phyloP scores from a whole-genome alignment of 2,888 invertebrate genomes.

The Cryptocheilus praepositus region DNA sequence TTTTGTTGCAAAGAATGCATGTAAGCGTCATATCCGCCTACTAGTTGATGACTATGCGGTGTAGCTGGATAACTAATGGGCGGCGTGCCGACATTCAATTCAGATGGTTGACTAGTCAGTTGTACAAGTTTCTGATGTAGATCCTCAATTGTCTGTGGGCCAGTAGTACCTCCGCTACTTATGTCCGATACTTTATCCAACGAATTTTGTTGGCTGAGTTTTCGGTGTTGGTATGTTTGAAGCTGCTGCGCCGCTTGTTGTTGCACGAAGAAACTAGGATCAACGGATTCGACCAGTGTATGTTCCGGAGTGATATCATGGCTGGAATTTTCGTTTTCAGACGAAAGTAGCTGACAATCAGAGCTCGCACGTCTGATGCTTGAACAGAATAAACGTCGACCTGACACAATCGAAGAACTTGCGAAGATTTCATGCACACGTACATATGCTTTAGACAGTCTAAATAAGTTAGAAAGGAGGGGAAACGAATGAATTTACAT shows the following conservation, averaged over 20 bases:
- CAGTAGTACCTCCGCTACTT: slow-evolving; percentile 37
- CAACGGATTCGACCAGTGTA: slow-evolving; percentile 65
- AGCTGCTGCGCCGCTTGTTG: slow-evolving; percentile 55
- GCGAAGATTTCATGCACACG: not conserved
- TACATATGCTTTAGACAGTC: too few species aligned
- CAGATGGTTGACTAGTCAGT: slow-evolving; percentile 76
- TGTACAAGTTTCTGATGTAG: slow-evolving; percentile 78
- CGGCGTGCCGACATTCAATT: slow-evolving; percentile 71
- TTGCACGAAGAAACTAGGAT: slow-evolving; percentile 55
- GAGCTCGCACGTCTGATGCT: slow-evolving; percentile 64
- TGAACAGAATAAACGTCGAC: slow-evolving; percentile 18
- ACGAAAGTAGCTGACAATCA: slow-evolving; percentile 66
- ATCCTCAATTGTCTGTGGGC: slow-evolving; percentile 77
- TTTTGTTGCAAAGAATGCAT: slow-evolving; percentile 84
- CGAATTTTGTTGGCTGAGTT: slow-evolving; percentile 72
- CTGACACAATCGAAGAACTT: not conserved
- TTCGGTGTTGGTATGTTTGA: slow-evolving; percentile 65
- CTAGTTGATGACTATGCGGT: slow-evolving; percentile 80
- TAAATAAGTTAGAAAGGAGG: too few species aligned
- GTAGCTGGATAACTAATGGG: slow-evolving; percentile 80
- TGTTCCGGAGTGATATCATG: slow-evolving; percentile 72
- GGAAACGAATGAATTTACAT: slow-evolving; percentile 14
- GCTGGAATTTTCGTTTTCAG: slow-evolving; percentile 69
- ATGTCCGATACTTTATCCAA: slow-evolving; percentile 64
- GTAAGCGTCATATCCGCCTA: slow-evolving; percentile 79